Percentiles rank a stretch among this genome's conserved stretches.
phyloP scores from a whole-genome alignment of 2,113 vertebrate genomes.

The Corydoras maculifer region DNA sequence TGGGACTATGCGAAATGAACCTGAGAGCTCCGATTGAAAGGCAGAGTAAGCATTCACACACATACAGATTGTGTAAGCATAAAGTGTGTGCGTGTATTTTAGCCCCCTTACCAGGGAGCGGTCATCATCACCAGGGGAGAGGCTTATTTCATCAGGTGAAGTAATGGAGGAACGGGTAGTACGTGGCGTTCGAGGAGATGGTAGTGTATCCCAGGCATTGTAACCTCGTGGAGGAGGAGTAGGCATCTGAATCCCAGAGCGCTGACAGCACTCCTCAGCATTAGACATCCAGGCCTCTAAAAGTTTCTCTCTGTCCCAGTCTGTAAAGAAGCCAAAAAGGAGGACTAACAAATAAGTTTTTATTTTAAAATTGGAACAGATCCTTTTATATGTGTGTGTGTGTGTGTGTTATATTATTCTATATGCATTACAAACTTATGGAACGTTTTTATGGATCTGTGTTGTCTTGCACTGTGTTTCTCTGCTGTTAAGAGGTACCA shows the following conservation, averaged over 20 bases:
- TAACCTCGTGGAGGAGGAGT: conserved; percentile 89
- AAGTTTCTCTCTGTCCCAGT: conserved; percentile 97
- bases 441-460: no score
- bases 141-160: conserved; percentile 88
- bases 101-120: conserved; percentile 71
- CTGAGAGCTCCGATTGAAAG: no score
- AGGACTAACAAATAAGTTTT: neutral
- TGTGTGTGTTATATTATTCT: no score
- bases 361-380: no score
- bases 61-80: no score
- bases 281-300: conserved; percentile 97
- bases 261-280: conserved; percentile 90
- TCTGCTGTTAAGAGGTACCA: no score
- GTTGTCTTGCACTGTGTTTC: no score
- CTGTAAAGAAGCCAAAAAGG: conserved; percentile 54
- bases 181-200: conserved; percentile 87
- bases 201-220: conserved; percentile 95
- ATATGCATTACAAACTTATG: no score
- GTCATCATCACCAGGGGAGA: conserved; percentile 81
- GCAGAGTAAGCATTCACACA: no score
- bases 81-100: neutral
- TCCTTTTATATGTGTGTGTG: no score
- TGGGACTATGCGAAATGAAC: no score
- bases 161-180: conserved; percentile 87
- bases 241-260: conserved; percentile 93